phyloP scores from a whole-genome alignment of 2,797 vertebrate genomes.

The Margarornis squamiger region DNA sequence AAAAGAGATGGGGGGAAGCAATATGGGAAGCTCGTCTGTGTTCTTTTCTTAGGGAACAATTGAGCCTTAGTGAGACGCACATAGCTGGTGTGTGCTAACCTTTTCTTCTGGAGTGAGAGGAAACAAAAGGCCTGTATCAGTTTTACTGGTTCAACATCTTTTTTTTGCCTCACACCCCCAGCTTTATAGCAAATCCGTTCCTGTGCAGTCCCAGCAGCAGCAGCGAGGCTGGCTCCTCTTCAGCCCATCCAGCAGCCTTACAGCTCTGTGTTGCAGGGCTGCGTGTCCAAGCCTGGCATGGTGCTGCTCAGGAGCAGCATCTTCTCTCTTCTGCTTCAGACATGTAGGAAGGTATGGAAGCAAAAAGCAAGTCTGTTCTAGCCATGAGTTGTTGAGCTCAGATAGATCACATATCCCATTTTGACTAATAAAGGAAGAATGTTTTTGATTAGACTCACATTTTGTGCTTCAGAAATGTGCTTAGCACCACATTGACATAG shows the following conservation, averaged over 20 bases:
- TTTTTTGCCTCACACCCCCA: background rate
- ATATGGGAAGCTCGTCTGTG: background rate
- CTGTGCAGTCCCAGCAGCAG: background rate
- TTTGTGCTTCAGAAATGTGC: constrained; percentile 5
- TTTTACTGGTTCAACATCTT: background rate
- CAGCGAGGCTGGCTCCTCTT: background rate
- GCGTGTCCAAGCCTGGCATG: background rate
- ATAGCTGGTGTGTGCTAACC: background rate
- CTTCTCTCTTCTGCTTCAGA: constrained; percentile 4
- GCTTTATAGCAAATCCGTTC: background rate
- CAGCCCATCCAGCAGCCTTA: background rate
- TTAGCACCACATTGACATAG: background rate
- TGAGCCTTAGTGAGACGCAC: background rate
- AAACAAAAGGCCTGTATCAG: background rate
- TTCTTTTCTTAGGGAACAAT: background rate
- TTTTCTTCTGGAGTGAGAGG: background rate
- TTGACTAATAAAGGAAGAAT: constrained; percentile 36
- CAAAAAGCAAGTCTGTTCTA: background rate
- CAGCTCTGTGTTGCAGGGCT: background rate
- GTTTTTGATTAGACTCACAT: background rate
- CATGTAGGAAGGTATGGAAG: background rate
- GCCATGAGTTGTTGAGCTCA: background rate
- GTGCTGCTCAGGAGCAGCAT: background rate
- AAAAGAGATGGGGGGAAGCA: background rate
- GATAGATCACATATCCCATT: background rate